Evolutionary conservation across 2,797 vertebrate genomes (phyloP).

Genomic region (Carduelis carduelis): DNA sequence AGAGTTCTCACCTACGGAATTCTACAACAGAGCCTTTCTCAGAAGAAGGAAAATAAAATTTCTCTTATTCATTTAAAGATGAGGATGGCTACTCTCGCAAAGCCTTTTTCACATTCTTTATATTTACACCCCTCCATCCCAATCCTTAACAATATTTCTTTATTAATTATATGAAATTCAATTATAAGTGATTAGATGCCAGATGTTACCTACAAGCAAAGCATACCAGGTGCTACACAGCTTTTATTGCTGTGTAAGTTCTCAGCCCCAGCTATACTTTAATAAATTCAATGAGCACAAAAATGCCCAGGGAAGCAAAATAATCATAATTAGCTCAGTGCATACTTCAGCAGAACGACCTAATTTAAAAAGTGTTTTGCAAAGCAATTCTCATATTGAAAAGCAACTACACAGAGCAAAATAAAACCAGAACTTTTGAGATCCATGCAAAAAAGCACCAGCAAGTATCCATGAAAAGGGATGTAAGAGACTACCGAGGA

Average conservation of each 20-base stretch:
- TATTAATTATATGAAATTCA: not conserved
- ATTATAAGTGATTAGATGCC: not conserved
- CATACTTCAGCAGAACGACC: not conserved
- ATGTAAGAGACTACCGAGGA: not conserved
- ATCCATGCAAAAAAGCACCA: not conserved
- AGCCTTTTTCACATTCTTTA: not conserved
- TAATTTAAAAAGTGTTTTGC: constrained; percentile 18
- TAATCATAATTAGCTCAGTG: not conserved
- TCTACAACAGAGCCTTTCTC: not conserved
- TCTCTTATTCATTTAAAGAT: not conserved
- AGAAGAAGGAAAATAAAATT: not conserved
- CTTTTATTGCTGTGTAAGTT: not conserved
- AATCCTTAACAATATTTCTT: not conserved
- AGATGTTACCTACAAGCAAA: not conserved
- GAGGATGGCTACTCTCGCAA: not conserved
- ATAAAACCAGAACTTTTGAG: not conserved
- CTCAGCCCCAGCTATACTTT: not conserved
- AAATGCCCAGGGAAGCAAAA: constrained; percentile 48
- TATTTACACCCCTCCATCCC: not conserved
- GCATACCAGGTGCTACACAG: not conserved
- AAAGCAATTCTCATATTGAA: not conserved
- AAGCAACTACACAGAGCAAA: not conserved
- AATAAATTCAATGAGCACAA: not conserved
- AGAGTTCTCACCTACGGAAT: not conserved
- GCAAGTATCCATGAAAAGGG: not conserved